phyloP scores from a whole-genome alignment of 2,113 vertebrate species.

The Jacana jacana region DNA sequence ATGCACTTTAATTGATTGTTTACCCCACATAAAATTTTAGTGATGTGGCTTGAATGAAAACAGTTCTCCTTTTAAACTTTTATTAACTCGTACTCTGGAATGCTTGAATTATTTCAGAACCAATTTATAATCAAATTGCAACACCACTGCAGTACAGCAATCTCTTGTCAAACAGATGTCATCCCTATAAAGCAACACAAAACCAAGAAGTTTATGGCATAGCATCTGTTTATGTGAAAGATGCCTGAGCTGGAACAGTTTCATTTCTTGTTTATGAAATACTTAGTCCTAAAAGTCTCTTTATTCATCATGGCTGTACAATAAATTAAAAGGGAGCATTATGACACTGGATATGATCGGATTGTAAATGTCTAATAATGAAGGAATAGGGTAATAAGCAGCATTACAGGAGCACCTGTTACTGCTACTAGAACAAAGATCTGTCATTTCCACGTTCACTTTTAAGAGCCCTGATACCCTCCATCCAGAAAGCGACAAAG shows the following conservation, averaged over 20 bases:
- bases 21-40: constrained; percentile 57
- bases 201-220: constrained; percentile 75
- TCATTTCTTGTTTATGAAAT: constrained; percentile 68
- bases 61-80: constrained; percentile 70
- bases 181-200: constrained; percentile 64
- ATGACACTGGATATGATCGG: constrained; percentile 44
- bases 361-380: constrained; percentile 71
- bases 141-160: constrained; percentile 66
- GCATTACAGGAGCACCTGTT: constrained; percentile 65
- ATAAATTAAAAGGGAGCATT: constrained; percentile 63
- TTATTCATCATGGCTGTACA: constrained; percentile 68
- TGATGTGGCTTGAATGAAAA: constrained; percentile 53
- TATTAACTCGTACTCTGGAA: constrained; percentile 73
- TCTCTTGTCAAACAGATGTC: constrained; percentile 79
- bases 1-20: constrained; percentile 28
- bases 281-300: constrained; percentile 65
- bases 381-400: constrained; percentile 52
- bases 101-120: constrained; percentile 68
- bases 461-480: background rate
- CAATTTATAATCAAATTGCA: constrained; percentile 74
- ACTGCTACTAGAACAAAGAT: constrained; percentile 5
- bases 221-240: constrained; percentile 75
- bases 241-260: constrained; percentile 68
- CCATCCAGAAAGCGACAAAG: background rate
- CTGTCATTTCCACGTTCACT: background rate